Evolutionary conservation across 37 sponge, comb jelly and placozoan species (phyloP).

Genomic region (Haliclona indistincta): DNA sequence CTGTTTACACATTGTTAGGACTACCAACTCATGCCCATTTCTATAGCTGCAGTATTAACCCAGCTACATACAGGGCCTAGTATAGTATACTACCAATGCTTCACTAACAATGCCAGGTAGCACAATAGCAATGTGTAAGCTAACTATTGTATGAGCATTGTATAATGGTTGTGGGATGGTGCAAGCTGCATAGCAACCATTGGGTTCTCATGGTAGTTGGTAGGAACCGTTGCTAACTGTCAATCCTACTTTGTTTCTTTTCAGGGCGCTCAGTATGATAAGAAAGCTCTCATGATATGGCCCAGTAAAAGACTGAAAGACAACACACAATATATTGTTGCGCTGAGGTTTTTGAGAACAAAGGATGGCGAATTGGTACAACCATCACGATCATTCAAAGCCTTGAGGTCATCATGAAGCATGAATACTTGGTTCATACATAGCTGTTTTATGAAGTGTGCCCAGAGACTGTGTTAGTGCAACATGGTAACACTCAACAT

Average conservation of each 20-base stretch:
- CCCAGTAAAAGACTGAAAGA: constrained; percentile 46
- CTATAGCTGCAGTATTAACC: too few relatives aligned
- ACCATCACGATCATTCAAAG: constrained; percentile 50
- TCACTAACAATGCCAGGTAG: too few relatives aligned
- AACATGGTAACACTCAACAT: too few relatives aligned
- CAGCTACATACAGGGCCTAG: too few relatives aligned
- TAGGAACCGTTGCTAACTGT: neutral
- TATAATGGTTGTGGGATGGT: neutral
- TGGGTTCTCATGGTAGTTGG: neutral
- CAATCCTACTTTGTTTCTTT: neutral
- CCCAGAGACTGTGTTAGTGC: too few relatives aligned
- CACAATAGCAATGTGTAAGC: too few relatives aligned
- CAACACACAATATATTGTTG: constrained; percentile 61
- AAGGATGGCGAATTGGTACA: constrained; percentile 11
- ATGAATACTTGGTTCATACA: constrained; percentile 2
- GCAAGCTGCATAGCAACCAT: neutral
- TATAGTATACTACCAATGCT: too few relatives aligned
- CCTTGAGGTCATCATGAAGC: constrained; percentile 48
- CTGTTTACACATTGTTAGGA: too few relatives aligned
- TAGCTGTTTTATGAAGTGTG: too few relatives aligned
- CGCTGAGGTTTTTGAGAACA: constrained; percentile 38
- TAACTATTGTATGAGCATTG: neutral
- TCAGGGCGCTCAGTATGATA: constrained; percentile 17
- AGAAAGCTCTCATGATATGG: constrained; percentile 69
- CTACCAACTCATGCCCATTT: too few relatives aligned